Evolutionary conservation across 2,113 vertebrate genomes (phyloP).

Genomic region (Zosterops lateralis): DNA sequence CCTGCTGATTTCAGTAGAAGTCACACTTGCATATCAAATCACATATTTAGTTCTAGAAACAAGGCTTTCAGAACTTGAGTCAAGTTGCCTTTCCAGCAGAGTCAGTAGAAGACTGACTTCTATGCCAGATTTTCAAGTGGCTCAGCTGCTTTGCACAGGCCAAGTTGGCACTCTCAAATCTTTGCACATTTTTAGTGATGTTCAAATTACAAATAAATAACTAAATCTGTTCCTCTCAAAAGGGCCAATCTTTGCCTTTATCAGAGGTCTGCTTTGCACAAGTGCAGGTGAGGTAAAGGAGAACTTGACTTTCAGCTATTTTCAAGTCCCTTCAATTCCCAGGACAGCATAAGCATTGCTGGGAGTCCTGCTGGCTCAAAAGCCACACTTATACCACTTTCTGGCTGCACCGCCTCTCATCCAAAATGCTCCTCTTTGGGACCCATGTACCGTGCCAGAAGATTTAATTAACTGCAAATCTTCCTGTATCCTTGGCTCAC

Average conservation of each 20-base stretch:
- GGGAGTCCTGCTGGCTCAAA: not conserved
- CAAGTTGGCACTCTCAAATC: not conserved
- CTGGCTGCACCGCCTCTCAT: not conserved
- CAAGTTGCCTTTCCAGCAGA: not conserved
- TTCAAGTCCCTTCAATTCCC: not conserved
- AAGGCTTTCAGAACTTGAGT: not conserved
- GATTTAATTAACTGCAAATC: conserved; percentile 18
- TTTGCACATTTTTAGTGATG: not conserved
- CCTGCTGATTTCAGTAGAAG: not conserved
- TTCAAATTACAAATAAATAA: not conserved
- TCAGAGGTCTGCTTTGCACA: not conserved
- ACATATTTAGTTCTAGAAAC: not conserved
- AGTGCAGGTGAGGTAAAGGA: not conserved
- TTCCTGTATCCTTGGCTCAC: not conserved
- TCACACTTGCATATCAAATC: not conserved
- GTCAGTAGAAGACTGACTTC: not conserved
- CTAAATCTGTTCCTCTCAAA: not conserved
- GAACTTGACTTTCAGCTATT: not conserved
- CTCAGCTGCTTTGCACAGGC: not conserved
- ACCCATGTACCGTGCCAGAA: not conserved
- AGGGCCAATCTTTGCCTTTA: not conserved
- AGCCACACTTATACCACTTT: not conserved
- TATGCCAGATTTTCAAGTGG: not conserved
- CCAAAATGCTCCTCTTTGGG: not conserved
- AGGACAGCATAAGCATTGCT: not conserved